Conservation (phyloP, 1,140 invertebrate genomes). For the Neodiprion virginianus region DNA sequence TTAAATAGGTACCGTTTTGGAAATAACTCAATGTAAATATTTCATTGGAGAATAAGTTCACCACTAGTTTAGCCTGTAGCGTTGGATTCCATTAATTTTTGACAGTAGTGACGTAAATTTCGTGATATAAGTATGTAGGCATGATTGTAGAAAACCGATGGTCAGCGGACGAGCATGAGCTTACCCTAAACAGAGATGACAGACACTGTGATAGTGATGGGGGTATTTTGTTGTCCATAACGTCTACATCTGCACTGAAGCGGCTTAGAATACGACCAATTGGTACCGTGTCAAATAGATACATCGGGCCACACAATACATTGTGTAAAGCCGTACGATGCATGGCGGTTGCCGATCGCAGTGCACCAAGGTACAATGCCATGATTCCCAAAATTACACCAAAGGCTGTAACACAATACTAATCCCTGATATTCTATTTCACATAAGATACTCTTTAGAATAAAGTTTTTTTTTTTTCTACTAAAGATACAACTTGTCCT, state of each 20-base stretch:
- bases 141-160: background rate
- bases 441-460: background rate
- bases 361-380: constrained; percentile 72
- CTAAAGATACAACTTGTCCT: too few species aligned
- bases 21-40: background rate
- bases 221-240: constrained; percentile 78
- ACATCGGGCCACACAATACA: constrained; percentile 74
- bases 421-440: constrained; percentile 29
- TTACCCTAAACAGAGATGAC: constrained; percentile 62
- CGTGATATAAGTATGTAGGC: background rate
- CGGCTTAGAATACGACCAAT: constrained; percentile 84
- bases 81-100: too few species aligned
- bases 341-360: constrained; percentile 74
- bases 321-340: constrained; percentile 72
- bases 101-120: too few species aligned
- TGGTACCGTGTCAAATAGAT: constrained; percentile 89
- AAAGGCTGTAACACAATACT: constrained; percentile 66
- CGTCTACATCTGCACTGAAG: constrained; percentile 86
- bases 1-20: background rate
- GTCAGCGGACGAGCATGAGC: constrained; percentile 16
- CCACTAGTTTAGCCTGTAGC: background rate
- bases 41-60: background rate
- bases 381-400: constrained; percentile 73
- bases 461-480: too few species aligned
- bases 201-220: constrained; percentile 74